Conservation (phyloP, 1,140 invertebrate species). For the Cepaea nemoralis region DNA sequence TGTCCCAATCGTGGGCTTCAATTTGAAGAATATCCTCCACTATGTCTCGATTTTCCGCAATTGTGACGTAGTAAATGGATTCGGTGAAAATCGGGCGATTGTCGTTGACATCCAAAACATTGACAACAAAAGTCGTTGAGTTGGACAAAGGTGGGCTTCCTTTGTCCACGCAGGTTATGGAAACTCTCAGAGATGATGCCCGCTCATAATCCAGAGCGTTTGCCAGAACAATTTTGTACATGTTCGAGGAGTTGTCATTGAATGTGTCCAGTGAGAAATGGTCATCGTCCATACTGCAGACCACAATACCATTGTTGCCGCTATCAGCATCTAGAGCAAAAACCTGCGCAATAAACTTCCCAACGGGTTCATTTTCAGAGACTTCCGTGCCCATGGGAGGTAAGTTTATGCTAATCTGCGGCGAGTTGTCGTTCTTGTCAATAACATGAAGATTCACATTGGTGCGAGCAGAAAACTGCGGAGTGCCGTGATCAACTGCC, state of each 20-base stretch:
- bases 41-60: slow-evolving; percentile 39
- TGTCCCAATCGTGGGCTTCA: slow-evolving; percentile 60
- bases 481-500: slow-evolving; percentile 56
- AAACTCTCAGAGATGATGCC: slow-evolving; percentile 65
- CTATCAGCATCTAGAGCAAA: slow-evolving; percentile 62
- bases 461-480: slow-evolving; percentile 43
- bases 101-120: slow-evolving; percentile 92
- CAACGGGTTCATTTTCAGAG: slow-evolving; percentile 51
- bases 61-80: slow-evolving; percentile 86
- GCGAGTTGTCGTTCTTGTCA: slow-evolving; percentile 64
- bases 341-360: slow-evolving; percentile 62
- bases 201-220: slow-evolving; percentile 48
- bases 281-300: slow-evolving; percentile 56
- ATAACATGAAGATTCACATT: slow-evolving; percentile 57
- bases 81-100: slow-evolving; percentile 93
- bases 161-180: slow-evolving; percentile 76
- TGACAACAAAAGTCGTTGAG: slow-evolving; percentile 90
- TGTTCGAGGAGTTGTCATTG: slow-evolving; percentile 33
- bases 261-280: slow-evolving; percentile 48
- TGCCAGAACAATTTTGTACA: slow-evolving; percentile 56
- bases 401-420: slow-evolving; percentile 59
- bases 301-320: slow-evolving; percentile 60
- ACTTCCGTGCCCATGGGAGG: slow-evolving; percentile 51
- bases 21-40: slow-evolving; percentile 51
- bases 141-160: slow-evolving; percentile 82